Evolutionary conservation across 2,113 vertebrate genomes (phyloP).

Genomic region (Micronycteris hirsuta): DNA sequence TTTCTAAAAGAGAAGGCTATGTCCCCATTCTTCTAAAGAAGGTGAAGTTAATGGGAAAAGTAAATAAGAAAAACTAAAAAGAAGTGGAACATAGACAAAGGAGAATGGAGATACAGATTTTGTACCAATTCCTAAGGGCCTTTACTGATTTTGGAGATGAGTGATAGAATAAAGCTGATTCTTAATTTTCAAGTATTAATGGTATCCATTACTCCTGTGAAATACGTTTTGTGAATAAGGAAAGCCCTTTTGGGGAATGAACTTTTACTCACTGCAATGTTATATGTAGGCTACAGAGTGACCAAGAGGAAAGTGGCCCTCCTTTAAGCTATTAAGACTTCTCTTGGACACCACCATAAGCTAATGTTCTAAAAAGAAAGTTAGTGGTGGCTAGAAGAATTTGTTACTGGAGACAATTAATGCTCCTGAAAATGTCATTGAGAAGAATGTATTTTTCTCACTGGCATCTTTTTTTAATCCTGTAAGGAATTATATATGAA

Average conservation of each 20-base stretch:
- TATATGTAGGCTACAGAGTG: not conserved
- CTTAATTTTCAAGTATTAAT: slow-evolving; percentile 5
- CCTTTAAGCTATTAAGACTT: not conserved
- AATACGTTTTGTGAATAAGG: not conserved
- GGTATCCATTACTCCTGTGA: not conserved
- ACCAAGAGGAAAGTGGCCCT: not conserved
- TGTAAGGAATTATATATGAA: not conserved
- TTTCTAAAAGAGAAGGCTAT: not conserved
- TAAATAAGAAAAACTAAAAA: not conserved
- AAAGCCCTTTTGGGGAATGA: not conserved
- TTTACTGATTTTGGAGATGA: not conserved
- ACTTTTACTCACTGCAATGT: not conserved
- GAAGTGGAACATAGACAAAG: not conserved
- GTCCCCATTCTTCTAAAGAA: not conserved
- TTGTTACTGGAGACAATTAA: not conserved
- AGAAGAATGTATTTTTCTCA: slow-evolving; percentile 5
- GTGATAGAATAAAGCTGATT: not conserved
- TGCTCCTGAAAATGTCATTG: not conserved
- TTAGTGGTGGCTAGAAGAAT: not conserved
- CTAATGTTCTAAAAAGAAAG: not conserved
- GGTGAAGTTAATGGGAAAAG: not conserved
- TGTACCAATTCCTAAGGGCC: not conserved
- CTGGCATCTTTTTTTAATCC: not conserved
- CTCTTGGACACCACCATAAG: not conserved
- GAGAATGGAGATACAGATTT: not conserved